phyloP scores from a whole-genome alignment of 2,113 vertebrate genomes.

The Accipiter cooperii region DNA sequence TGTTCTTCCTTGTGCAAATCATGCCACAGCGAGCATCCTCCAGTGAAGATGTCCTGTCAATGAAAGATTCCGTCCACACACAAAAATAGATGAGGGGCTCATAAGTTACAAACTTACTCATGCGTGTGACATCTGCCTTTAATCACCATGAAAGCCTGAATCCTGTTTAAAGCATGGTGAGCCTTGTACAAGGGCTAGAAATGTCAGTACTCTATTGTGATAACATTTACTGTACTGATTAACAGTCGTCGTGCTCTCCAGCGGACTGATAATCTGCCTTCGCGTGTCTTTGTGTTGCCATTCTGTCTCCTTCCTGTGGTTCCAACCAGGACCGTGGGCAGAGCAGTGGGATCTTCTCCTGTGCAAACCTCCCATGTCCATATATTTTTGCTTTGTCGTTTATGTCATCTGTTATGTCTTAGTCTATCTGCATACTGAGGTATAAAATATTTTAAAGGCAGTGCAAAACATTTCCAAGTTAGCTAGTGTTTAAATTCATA shows the following conservation, averaged over 20 bases:
- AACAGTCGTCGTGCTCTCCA: neutral
- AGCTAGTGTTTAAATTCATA: neutral
- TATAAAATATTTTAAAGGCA: neutral
- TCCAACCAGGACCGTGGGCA: neutral
- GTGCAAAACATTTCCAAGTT: neutral
- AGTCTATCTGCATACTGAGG: neutral
- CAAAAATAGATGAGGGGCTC: neutral
- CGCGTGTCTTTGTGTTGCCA: neutral
- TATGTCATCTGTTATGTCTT: neutral
- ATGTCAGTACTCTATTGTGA: conserved; percentile 34
- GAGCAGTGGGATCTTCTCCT: neutral
- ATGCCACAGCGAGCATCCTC: neutral
- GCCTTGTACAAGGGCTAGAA: conserved; percentile 3
- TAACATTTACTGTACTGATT: conserved; percentile 45
- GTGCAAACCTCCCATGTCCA: neutral
- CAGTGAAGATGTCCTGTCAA: neutral
- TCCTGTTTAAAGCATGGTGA: neutral
- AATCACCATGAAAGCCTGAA: conserved; percentile 29
- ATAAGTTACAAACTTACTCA: neutral
- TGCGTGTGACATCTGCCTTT: neutral
- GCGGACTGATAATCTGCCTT: neutral
- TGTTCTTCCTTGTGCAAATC: neutral
- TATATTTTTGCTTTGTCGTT: neutral
- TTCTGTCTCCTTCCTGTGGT: conserved; percentile 45
- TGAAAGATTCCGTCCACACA: neutral